Conservation (phyloP, 2,888 invertebrate genomes). For the Acanthosepion esculentum region DNA sequence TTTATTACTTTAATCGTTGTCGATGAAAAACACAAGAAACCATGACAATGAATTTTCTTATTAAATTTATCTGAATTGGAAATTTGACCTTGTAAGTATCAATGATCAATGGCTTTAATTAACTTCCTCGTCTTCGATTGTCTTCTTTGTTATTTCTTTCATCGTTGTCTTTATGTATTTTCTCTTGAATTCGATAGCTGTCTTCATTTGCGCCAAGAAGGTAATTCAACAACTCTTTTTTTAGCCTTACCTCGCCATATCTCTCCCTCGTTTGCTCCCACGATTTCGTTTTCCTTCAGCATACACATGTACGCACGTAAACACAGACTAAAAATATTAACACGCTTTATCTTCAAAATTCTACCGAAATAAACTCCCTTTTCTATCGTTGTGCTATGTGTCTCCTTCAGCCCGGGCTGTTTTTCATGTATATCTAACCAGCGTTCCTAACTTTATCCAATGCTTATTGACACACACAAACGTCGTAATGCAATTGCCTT, state of each 20-base stretch:
- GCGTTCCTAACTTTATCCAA: neutral
- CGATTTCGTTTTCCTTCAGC: neutral
- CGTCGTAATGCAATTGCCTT: neutral
- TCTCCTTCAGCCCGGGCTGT: neutral
- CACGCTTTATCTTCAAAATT: neutral
- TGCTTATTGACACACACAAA: neutral
- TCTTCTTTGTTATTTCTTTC: neutral
- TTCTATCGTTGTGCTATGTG: neutral
- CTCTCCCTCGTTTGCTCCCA: neutral
- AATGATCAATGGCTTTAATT: conserved; percentile 11
- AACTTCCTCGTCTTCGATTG: neutral
- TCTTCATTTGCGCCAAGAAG: neutral
- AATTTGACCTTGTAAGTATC: conserved; percentile 22
- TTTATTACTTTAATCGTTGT: neutral
- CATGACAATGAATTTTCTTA: conserved; percentile 21
- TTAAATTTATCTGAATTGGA: neutral
- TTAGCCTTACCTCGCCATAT: neutral
- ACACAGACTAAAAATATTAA: neutral
- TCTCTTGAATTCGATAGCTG: neutral
- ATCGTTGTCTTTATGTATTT: neutral
- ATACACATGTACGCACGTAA: neutral
- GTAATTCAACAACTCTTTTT: neutral
- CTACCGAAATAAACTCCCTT: neutral
- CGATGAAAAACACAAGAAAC: neutral
- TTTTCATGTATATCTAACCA: neutral